These are phyloP conservation scores for Calypte anna DNA, from an alignment of 2,113 vertebrate genomes.

Conservation along the genomic window DNA sequence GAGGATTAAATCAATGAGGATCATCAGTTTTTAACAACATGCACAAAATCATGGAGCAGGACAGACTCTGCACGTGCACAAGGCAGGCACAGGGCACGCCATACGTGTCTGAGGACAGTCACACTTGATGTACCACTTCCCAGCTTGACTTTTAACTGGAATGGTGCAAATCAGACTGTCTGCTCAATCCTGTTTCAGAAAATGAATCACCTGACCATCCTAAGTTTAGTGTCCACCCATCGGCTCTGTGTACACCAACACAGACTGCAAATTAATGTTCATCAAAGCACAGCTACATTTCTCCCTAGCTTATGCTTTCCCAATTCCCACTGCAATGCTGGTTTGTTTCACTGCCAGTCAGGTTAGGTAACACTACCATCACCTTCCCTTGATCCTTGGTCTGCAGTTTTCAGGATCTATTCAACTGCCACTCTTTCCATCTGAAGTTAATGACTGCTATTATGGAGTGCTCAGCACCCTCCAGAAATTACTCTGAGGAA, in stretches of 20 bases:
- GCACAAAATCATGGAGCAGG: neutral
- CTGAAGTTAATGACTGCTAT: neutral
- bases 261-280: neutral
- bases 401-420: neutral
- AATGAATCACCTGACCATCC: neutral
- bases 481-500: neutral
- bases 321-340: rapidly evolving
- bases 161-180: neutral
- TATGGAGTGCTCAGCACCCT: neutral
- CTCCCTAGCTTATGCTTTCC: neutral
- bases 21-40: neutral
- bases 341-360: neutral
- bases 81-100: rapidly evolving
- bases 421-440: neutral
- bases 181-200: neutral
- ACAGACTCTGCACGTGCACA: rapidly evolving
- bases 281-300: neutral
- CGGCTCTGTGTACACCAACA: rapidly evolving
- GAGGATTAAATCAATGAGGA: neutral
- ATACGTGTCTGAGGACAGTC: rapidly evolving
- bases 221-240: neutral
- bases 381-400: neutral
- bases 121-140: neutral
- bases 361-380: neutral
- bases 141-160: neutral